A percentile compares a stretch with the other conserved stretches of the same genome.
Evolutionary conservation across 2,888 invertebrate species (phyloP).

Genomic region (Epirrita christyi): DNA sequence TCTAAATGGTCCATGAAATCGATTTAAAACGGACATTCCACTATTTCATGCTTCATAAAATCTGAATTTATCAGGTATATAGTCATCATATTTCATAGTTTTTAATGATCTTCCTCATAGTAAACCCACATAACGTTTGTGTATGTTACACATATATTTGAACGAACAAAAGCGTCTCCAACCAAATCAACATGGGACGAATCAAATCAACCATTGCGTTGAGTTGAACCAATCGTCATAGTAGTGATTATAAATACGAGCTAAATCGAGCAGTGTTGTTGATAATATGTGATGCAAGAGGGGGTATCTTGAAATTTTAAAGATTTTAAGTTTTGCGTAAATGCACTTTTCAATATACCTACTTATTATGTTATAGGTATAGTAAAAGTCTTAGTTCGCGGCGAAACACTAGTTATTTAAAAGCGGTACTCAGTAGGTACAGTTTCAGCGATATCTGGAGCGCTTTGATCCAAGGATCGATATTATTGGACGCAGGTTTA

Average conservation of each 20-base stretch:
- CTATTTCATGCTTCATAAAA: conserved; percentile 27
- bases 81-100: conserved; percentile 19
- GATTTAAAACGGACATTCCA: conserved; percentile 19
- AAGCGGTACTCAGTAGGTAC: conserved; percentile 7
- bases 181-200: too few relatives aligned
- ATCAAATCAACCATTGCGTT: too few relatives aligned
- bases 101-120: conserved; percentile 22
- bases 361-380: too few relatives aligned
- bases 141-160: conserved; percentile 21
- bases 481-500: conserved; percentile 45
- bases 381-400: too few relatives aligned
- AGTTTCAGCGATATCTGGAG: conserved; percentile 24
- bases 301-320: too few relatives aligned
- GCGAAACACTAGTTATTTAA: conserved; percentile 14
- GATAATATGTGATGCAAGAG: too few relatives aligned
- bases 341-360: too few relatives aligned
- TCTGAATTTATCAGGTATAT: conserved; percentile 19
- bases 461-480: conserved; percentile 38
- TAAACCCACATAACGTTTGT: conserved; percentile 17
- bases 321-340: too few relatives aligned
- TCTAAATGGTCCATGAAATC: conserved; percentile 14
- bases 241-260: too few relatives aligned
- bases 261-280: too few relatives aligned
- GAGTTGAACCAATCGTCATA: too few relatives aligned
- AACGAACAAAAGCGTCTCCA: too few relatives aligned